Conservation (phyloP, 2,797 vertebrate genomes). For the Phataginus tricuspis region DNA sequence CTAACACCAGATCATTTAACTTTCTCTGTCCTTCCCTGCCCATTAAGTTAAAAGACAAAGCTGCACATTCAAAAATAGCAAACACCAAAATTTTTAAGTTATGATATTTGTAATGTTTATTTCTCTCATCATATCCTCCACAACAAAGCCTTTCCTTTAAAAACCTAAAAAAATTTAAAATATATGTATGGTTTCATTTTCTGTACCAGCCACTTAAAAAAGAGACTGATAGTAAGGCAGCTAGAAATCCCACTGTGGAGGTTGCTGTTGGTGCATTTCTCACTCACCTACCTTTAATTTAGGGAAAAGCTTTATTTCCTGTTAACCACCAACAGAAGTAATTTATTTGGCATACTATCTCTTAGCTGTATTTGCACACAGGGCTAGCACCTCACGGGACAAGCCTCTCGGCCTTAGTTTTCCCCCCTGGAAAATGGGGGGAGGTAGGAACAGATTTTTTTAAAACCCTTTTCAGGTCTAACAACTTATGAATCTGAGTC, state of each 20-base stretch:
- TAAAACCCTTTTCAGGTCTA: not conserved
- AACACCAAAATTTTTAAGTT: not conserved
- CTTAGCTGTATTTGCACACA: not conserved
- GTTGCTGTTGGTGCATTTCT: not conserved
- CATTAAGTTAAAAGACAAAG: conserved; percentile 5
- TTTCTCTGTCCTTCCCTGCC: not conserved
- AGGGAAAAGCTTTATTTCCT: not conserved
- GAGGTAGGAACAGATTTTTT: not conserved
- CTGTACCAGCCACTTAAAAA: not conserved
- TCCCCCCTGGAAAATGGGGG: not conserved
- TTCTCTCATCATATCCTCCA: not conserved
- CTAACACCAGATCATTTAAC: not conserved
- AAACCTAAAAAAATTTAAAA: not conserved
- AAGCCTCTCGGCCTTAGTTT: not conserved
- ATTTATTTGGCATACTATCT: not conserved
- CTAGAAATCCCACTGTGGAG: not conserved
- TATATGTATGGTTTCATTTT: not conserved
- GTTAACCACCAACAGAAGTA: not conserved
- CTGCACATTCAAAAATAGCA: not conserved
- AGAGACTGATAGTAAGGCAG: not conserved
- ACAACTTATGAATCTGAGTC: not conserved
- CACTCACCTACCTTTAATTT: not conserved
- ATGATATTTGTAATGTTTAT: not conserved
- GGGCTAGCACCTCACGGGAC: not conserved
- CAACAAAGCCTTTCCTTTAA: not conserved